A percentile compares a stretch with the other conserved stretches of the same genome.
phyloP scores from a whole-genome alignment of 1,140 invertebrate species.

The Solenopsis invicta region DNA sequence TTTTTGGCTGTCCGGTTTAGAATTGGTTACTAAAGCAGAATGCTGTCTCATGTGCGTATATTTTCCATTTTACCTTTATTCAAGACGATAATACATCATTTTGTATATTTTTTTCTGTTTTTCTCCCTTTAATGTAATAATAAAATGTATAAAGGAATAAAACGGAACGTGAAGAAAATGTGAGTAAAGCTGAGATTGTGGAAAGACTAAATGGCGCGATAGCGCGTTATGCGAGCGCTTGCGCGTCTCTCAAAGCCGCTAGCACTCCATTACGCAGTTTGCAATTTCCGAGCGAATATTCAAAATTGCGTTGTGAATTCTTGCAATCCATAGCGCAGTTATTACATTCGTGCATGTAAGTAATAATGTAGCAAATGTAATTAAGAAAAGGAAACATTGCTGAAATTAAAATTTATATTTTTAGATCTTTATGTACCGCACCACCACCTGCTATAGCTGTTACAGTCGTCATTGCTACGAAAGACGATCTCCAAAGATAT shows the following conservation, averaged over 20 bases:
- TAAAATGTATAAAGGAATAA: slow-evolving; percentile 75
- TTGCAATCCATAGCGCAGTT: slow-evolving; percentile 92
- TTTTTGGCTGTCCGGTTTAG: slow-evolving; percentile 95
- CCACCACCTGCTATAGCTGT: slow-evolving; percentile 97
- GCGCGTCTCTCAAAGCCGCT: slow-evolving; percentile 92
- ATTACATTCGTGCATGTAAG: slow-evolving; percentile 90
- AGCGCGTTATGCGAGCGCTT: slow-evolving; percentile 89
- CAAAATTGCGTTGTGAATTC: slow-evolving; percentile 91
- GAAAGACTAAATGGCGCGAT: slow-evolving; percentile 89
- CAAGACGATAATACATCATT: neutral
- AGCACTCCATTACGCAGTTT: slow-evolving; percentile 90
- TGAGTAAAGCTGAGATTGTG: slow-evolving; percentile 84
- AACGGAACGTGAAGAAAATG: slow-evolving; percentile 76
- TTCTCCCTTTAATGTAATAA: slow-evolving; percentile 15
- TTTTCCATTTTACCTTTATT: slow-evolving; percentile 38
- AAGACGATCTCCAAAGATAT: slow-evolving; percentile 94
- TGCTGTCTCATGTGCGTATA: slow-evolving; percentile 85
- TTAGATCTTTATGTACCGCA: slow-evolving; percentile 93
- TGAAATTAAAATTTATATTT: slow-evolving; percentile 33
- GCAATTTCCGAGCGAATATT: slow-evolving; percentile 93
- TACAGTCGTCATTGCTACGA: slow-evolving; percentile 91
- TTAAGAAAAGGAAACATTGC: neutral
- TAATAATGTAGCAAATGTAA: neutral
- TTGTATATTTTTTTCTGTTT: slow-evolving; percentile 13
- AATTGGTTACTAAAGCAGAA: slow-evolving; percentile 91